Evolutionary conservation across 92 coral and sea anemone genomes (phyloP).

Genomic region (Metridium senile): DNA sequence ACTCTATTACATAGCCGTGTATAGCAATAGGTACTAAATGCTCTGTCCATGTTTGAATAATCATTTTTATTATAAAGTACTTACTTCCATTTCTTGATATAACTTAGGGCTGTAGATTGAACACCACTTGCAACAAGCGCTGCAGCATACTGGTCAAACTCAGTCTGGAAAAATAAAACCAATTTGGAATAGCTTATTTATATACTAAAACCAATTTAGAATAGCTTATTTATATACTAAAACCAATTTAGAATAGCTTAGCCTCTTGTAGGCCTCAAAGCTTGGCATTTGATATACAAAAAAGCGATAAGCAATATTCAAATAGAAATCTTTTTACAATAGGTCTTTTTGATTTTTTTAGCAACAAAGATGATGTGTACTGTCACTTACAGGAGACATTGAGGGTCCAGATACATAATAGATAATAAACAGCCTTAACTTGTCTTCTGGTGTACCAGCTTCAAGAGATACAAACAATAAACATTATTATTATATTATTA

Average conservation of each 20-base stretch:
- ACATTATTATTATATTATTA: not conserved
- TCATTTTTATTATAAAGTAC: not conserved
- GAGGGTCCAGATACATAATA: constrained; percentile 92
- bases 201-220: too few relatives aligned
- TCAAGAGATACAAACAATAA: constrained; percentile 7
- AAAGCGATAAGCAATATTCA: too few relatives aligned
- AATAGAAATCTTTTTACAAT: too few relatives aligned
- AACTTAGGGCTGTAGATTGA: constrained; percentile 79
- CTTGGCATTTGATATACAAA: too few relatives aligned
- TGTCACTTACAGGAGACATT: constrained; percentile 90
- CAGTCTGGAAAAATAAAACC: constrained; percentile 60
- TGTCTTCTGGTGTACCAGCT: constrained; percentile 98
- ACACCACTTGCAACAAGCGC: constrained; percentile 88
- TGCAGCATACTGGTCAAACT: constrained; percentile 93
- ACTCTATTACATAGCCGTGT: too few relatives aligned
- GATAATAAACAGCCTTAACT: constrained; percentile 88
- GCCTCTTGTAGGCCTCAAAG: too few relatives aligned
- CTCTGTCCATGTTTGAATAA: not conserved
- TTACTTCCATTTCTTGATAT: constrained; percentile 85
- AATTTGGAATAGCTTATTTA: too few relatives aligned
- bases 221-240: too few relatives aligned
- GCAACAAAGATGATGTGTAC: not conserved
- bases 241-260: too few relatives aligned
- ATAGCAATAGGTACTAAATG: too few relatives aligned
- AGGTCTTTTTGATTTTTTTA: too few relatives aligned